These are phyloP conservation scores for Cantharis lateralis DNA, from an alignment of 2,888 invertebrate genomes.

Conservation along the genomic window DNA sequence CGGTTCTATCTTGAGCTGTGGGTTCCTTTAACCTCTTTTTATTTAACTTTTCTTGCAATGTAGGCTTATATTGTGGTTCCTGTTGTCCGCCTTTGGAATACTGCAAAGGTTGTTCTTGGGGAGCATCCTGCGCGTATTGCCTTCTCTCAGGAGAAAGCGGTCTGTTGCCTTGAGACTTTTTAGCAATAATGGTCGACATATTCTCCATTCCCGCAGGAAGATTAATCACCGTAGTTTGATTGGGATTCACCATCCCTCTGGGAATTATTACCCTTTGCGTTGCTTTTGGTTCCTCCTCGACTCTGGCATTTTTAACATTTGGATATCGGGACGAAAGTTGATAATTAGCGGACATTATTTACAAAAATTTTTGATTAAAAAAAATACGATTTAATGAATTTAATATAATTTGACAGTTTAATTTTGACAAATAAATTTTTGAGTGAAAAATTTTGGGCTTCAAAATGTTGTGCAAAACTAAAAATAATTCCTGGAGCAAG, in stretches of 20 bases:
- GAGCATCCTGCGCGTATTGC: not conserved
- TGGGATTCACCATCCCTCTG: not conserved
- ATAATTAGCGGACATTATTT: not conserved
- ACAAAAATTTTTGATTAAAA: not conserved
- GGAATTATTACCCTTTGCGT: slow-evolving; percentile 11
- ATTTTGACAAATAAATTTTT: not conserved
- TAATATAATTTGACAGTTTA: not conserved
- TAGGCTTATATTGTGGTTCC: not conserved
- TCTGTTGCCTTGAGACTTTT: not conserved
- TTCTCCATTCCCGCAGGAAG: slow-evolving; percentile 3
- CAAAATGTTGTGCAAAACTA: not conserved
- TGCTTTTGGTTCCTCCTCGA: no score
- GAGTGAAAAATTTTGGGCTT: not conserved
- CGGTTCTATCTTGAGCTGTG: not conserved
- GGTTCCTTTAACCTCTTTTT: not conserved
- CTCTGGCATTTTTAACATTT: not conserved
- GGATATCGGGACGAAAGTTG: not conserved
- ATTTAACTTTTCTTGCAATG: not conserved
- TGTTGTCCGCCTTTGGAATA: not conserved
- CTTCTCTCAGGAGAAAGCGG: not conserved
- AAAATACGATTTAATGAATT: not conserved
- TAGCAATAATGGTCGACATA: slow-evolving; percentile 13
- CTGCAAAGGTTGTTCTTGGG: not conserved
- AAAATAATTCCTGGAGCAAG: not conserved
- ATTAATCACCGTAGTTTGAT: slow-evolving; percentile 5